Conservation (phyloP, 1,140 invertebrate species). For the Physella acuta region DNA sequence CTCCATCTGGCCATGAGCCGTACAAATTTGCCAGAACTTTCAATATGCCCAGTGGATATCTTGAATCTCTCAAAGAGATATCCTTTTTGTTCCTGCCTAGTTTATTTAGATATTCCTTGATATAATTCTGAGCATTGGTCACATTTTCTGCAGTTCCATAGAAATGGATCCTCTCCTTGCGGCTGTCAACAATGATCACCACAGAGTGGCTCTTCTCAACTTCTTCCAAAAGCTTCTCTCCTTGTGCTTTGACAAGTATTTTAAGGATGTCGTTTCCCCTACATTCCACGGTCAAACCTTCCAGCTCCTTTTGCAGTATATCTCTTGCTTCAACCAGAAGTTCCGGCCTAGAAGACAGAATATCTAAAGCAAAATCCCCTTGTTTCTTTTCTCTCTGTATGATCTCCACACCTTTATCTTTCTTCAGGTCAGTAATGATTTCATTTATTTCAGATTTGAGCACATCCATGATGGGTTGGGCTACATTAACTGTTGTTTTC, state of each 20-base stretch:
- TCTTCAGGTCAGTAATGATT: conserved; percentile 12
- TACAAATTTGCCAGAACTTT: conserved; percentile 38
- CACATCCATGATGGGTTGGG: conserved; percentile 27
- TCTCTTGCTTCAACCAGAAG: conserved; percentile 30
- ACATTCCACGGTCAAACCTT: conserved; percentile 36
- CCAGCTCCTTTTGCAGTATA: conserved; percentile 29
- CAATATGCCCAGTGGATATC: conserved; percentile 43
- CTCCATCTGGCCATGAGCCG: conserved; percentile 29
- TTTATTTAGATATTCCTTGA: conserved; percentile 20
- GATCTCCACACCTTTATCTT: conserved; percentile 12
- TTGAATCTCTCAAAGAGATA: conserved; percentile 30
- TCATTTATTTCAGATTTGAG: conserved; percentile 27
- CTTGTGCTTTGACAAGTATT: conserved; percentile 34
- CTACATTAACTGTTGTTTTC: conserved; percentile 25
- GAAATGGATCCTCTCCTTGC: conserved; percentile 36
- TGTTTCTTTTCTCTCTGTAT: conserved; percentile 20
- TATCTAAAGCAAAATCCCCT: conserved; percentile 30
- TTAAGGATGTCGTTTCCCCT: conserved; percentile 9
- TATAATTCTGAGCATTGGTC: conserved; percentile 24
- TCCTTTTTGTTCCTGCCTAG: conserved; percentile 17
- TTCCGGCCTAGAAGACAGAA: conserved; percentile 29
- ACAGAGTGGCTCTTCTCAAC: conserved; percentile 32
- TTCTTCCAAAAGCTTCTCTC: conserved; percentile 27
- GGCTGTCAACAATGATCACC: conserved; percentile 35
- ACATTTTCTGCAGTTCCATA: conserved; percentile 28